Conservation (phyloP, 2,113 vertebrate genomes). For the Pyrgilauda ruficollis region DNA sequence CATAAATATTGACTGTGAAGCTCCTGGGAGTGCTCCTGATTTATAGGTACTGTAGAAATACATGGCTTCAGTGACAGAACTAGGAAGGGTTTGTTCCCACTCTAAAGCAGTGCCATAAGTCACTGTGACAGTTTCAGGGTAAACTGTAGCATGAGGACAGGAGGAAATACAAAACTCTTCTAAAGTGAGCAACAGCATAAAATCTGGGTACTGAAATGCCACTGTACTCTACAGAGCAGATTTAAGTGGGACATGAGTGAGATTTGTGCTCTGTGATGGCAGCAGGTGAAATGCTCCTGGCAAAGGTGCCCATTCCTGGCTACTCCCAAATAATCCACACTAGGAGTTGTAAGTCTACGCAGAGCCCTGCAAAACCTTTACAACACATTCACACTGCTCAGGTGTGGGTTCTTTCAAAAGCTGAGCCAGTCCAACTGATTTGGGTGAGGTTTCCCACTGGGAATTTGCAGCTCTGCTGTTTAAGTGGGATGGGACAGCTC, state of each 20-base stretch:
- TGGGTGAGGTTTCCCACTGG: not conserved
- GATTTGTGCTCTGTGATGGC: not conserved
- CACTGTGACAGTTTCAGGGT: not conserved
- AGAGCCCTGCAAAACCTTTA: not conserved
- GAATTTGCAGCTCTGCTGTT: not conserved
- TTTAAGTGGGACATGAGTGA: not conserved
- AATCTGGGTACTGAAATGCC: not conserved
- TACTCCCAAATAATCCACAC: not conserved
- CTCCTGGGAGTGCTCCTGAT: not conserved
- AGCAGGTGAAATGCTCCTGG: not conserved
- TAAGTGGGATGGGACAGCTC: not conserved
- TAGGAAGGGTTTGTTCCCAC: not conserved
- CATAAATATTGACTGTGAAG: not conserved
- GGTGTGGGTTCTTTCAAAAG: not conserved
- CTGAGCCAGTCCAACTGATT: not conserved
- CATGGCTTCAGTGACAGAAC: not conserved
- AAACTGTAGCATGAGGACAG: not conserved
- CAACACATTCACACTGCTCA: not conserved
- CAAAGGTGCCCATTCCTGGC: not conserved
- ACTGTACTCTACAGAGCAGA: not conserved
- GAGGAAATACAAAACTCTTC: not conserved
- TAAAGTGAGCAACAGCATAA: not conserved
- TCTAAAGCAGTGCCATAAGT: not conserved
- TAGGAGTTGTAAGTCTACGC: fast-evolving
- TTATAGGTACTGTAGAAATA: not conserved